Base-by-base conservation (phyloP, 2,888 invertebrate genomes). In the Camptogramma bilineatum region DNA sequence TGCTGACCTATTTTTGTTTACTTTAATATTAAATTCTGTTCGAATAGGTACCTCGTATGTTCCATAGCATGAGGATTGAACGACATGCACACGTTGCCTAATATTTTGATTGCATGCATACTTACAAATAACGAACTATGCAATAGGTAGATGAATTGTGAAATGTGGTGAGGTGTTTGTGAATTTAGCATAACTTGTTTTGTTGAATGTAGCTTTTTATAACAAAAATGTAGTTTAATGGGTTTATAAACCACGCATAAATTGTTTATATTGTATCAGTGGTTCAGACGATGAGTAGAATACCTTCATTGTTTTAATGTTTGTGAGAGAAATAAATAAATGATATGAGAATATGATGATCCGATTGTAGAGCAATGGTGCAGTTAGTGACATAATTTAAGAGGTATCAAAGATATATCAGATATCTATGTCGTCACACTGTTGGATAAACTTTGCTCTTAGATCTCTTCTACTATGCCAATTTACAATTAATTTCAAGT, bases 171-270 rank as follows among this genome's bases (percentile, higher is more conserved):
- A 39, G 13, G 34, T 39, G 34, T 39, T 13, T 39, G 1, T 39
- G 34, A 13, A 4, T 13, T 39, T 13, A 39, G 34, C 34, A 39
- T 39, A 39, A 39, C 34, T 39, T 39, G 34, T 39, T 39, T 39
- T 13, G 34, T 39, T 39, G 3, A 4, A 28, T 7, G 7, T 13
- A 39, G 13, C 13, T 13, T 13, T 13, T 39, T 39, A 39, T 39
- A 39, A 13, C 13, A 39, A 39, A 34, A 39, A 39, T 39, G 2
- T 2, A 10, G 34, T 39, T 39, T 39, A 39, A 39, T 13, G n/a
- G n/a, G n/a, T n/a, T 13, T 39, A 39, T 39, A 39, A 39, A 39
- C 13, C 34, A 13, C 13, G 50, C n/a, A 48, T 48, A n/a, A 52
- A 34, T 19, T 39, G 13, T 13, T 39, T 39, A 13, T 3, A 13